Base-by-base conservation (phyloP, 2,113 vertebrate genomes). In the Dolichotis patagonum region DNA sequence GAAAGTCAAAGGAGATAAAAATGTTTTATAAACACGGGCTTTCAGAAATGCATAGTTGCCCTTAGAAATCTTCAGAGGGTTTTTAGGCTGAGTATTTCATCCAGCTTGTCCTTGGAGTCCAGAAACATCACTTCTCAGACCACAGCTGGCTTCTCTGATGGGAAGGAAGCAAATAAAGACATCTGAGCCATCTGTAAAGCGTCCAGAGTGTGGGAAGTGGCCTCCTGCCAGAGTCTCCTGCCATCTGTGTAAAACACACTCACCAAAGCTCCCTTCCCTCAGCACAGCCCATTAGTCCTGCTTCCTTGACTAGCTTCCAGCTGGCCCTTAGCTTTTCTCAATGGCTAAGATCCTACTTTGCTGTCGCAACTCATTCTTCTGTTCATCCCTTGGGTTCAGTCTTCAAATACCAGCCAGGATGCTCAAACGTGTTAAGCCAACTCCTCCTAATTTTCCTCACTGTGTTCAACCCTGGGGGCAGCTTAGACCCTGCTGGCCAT, bases 161-260 rank as follows among this genome's bases (percentile, higher is more conserved):
- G 63, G 60, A 91, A 81, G 87, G 82, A 84, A 75, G 49, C 54
- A 84, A 75, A 95, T 19, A 71, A 85, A 96, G 12, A 5, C 86
- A 85, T 93, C 60, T 4, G 22, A 69, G 35, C 22, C 32, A 65
- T 78, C 32, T 41, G 11, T 65, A 71, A 96, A 91, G 38, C 38
- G 32, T 58, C 41, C 75, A 35, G 58, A 92, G 52, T 71, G 91
- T 95, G 85, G 65, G 46, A 82, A 94, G 78, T 65, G n/a, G 85
- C 77, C 54, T 95, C 54, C 28, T 84, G n/a, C 71, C 82, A 81
- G 69, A 87, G 46, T 77, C 49, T 35, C 20, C 10, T 71, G 91
- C 84, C 38, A 54, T 67, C 81, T 78, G 84, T 88, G 24, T 83
- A 60, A 90, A 92, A 54, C 32, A 43, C 92, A n/a, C 49, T 67